A percentile compares a stretch with the other conserved stretches of the same genome.
Conservation (phyloP, 2,113 vertebrate species). For the Regulus satrapa region DNA sequence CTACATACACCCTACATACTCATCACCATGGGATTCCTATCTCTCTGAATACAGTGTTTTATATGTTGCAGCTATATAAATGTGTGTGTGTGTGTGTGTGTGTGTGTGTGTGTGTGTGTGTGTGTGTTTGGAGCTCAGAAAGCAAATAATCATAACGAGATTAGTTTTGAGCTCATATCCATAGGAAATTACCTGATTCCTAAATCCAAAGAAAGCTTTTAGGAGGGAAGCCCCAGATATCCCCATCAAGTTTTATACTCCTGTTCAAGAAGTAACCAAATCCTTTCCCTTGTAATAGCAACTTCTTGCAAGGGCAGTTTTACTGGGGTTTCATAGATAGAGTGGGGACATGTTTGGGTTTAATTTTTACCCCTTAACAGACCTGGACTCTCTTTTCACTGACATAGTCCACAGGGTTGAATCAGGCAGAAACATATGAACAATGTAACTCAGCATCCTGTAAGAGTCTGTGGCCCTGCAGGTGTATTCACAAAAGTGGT, state of each 20-base stretch:
- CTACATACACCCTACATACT: not conserved
- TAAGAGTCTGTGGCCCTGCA: too few species aligned
- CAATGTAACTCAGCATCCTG: not conserved
- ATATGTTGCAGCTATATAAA: not conserved
- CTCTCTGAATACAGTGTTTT: not conserved
- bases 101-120: not conserved
- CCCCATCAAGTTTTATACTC: not conserved
- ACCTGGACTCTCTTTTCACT: not conserved
- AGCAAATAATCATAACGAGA: not conserved
- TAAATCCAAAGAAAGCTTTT: not conserved
- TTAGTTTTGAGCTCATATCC: not conserved
- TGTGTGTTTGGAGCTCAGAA: not conserved
- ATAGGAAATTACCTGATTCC: not conserved
- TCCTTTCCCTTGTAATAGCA: not conserved
- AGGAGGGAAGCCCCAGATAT: not conserved
- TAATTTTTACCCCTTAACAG: not conserved
- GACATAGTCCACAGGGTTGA: not conserved
- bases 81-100: not conserved
- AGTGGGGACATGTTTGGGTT: not conserved
- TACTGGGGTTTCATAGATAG: not conserved
- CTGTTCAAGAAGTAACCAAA: not conserved
- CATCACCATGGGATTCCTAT: not conserved
- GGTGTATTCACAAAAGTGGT: not conserved
- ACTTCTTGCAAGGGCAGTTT: not conserved
- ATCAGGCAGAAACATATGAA: not conserved